Conservation (phyloP, 2,797 vertebrate species). For the Sternotherus odoratus region DNA sequence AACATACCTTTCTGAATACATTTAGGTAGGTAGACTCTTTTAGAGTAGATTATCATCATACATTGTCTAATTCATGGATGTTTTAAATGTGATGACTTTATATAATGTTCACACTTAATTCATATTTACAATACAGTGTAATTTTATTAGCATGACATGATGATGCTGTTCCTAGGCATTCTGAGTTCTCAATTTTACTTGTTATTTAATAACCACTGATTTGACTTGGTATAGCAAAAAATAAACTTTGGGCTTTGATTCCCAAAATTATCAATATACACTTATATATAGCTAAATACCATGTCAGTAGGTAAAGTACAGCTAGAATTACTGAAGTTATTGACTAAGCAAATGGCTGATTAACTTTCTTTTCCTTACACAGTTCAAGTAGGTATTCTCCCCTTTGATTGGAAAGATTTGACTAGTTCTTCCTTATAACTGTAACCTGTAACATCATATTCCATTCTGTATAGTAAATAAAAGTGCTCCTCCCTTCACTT, state of each 20-base stretch:
- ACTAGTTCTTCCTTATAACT: constrained; percentile 31
- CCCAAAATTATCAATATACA: not conserved
- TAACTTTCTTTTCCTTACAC: constrained; percentile 25
- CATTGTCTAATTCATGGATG: not conserved
- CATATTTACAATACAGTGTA: not conserved
- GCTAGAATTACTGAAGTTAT: constrained; percentile 22
- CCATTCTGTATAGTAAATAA: constrained; percentile 76
- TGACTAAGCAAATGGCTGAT: constrained; percentile 61
- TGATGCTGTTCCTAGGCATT: not conserved
- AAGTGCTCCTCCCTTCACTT: constrained; percentile 79
- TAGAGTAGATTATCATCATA: not conserved
- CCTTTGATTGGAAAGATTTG: not conserved
- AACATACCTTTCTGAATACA: not conserved
- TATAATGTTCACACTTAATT: not conserved
- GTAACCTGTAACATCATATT: constrained; percentile 67
- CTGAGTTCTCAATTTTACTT: not conserved
- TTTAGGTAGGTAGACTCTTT: not conserved
- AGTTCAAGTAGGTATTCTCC: constrained; percentile 3
- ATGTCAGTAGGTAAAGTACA: not conserved
- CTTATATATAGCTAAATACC: not conserved
- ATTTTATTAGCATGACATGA: not conserved
- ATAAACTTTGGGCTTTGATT: not conserved
- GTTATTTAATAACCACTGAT: not conserved
- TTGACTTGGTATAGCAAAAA: not conserved
- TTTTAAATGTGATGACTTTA: not conserved